A percentile compares a stretch with the other conserved stretches of the same genome.
phyloP scores from a whole-genome alignment of 2,888 invertebrate genomes.

The Philhelius pedissequus region DNA sequence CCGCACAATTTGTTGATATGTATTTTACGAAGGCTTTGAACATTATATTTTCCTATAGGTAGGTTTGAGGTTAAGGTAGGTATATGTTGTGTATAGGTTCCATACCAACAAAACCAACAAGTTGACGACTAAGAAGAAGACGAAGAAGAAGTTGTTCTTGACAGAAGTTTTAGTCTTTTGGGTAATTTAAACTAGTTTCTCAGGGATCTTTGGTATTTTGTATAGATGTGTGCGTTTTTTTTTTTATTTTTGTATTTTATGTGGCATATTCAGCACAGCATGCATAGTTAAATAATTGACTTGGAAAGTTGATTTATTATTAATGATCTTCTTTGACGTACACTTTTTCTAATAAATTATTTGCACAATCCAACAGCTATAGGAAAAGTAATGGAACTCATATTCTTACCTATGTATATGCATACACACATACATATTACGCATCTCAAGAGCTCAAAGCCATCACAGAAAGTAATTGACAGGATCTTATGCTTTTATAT shows the following conservation, averaged over 20 bases:
- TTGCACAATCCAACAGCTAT: background rate
- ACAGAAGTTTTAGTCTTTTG: constrained; percentile 48
- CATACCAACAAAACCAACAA: background rate
- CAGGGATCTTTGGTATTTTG: background rate
- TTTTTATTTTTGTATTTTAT: background rate
- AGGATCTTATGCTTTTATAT: background rate
- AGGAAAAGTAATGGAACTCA: background rate
- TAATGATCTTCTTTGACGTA: constrained; percentile 29
- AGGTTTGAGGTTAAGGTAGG: background rate
- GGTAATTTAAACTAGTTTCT: constrained; percentile 61
- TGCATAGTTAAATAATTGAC: constrained; percentile 36
- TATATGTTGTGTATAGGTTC: background rate
- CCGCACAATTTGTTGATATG: constrained; percentile 66
- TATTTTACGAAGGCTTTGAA: constrained; percentile 26
- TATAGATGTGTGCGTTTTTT: background rate
- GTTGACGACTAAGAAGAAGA: background rate
- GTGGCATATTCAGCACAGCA: background rate
- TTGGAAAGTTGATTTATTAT: constrained; percentile 22
- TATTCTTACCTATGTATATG: background rate
- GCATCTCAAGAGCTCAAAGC: background rate
- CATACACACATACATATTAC: background rate
- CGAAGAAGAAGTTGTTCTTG: constrained; percentile 35
- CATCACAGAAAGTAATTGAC: constrained; percentile 18
- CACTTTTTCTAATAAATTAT: constrained; percentile 16
- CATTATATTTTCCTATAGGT: background rate